Conservation (phyloP, 2,113 vertebrate species). For the Ovis canadensis region DNA sequence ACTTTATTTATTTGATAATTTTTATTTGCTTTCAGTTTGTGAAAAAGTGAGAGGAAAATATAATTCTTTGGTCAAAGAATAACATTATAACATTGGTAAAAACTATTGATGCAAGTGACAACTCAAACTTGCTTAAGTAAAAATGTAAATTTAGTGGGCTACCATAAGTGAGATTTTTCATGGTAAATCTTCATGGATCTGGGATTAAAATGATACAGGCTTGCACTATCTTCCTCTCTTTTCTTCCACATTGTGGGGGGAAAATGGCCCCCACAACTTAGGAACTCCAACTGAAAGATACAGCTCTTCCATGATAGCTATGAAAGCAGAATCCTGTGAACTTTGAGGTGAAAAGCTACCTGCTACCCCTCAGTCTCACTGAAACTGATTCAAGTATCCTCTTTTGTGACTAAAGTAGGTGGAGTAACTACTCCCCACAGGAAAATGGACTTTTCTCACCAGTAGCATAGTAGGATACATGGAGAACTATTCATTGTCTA, state of each 20-base stretch:
- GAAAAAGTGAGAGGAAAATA: neutral
- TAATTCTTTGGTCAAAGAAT: neutral
- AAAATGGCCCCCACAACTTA: neutral
- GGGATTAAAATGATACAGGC: neutral
- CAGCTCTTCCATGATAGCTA: neutral
- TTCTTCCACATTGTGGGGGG: neutral
- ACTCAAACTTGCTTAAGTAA: neutral
- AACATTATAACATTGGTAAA: neutral
- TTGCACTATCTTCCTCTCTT: neutral
- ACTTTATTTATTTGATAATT: neutral
- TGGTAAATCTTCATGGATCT: neutral
- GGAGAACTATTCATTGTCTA: neutral
- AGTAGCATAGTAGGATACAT: neutral
- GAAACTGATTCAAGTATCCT: neutral
- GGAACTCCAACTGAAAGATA: neutral
- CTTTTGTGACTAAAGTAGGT: neutral
- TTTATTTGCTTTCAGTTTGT: neutral
- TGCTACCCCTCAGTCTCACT: neutral
- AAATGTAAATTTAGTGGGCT: neutral
- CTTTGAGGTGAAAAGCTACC: neutral
- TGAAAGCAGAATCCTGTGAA: neutral
- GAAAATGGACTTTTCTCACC: neutral
- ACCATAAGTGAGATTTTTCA: neutral
- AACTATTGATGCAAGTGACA: neutral
- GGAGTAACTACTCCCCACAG: neutral